phyloP scores from a whole-genome alignment of 2,113 vertebrate species.

The Procapra przewalskii region DNA sequence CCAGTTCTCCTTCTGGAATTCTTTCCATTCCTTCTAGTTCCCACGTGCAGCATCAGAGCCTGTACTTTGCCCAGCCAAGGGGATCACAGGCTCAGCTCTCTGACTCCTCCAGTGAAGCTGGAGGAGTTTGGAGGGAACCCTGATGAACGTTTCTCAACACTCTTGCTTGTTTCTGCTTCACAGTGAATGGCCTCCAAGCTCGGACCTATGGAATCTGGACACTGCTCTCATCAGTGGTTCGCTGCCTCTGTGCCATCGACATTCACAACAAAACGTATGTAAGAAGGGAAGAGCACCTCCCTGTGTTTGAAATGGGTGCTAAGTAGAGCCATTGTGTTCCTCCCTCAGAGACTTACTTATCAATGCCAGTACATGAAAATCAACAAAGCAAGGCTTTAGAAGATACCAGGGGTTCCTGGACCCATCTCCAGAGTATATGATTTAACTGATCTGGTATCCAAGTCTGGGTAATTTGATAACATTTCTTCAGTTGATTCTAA shows the following conservation, averaged over 20 bases:
- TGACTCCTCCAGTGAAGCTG: neutral
- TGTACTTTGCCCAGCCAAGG: neutral
- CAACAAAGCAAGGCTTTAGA: neutral
- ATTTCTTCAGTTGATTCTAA: neutral
- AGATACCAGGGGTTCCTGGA: neutral
- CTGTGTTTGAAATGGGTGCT: neutral
- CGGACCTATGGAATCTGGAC: conserved; percentile 98
- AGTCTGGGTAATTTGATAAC: neutral
- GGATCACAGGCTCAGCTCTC: neutral
- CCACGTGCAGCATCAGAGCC: neutral
- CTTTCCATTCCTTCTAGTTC: neutral
- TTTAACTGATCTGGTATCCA: neutral
- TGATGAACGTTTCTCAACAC: neutral
- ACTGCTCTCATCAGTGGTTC: conserved; percentile 92
- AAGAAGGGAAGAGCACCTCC: neutral
- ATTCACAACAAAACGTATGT: conserved; percentile 95
- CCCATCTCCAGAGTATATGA: neutral
- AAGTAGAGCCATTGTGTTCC: neutral
- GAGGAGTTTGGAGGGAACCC: neutral
- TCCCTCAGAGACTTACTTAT: neutral
- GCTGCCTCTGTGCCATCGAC: conserved; percentile 93
- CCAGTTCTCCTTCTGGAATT: neutral
- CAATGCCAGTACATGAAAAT: neutral
- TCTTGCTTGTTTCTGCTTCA: conserved; percentile 20
- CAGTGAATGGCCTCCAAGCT: conserved; percentile 97